phyloP scores from a whole-genome alignment of 2,797 vertebrate genomes.

The Ctenopoma multispine region DNA sequence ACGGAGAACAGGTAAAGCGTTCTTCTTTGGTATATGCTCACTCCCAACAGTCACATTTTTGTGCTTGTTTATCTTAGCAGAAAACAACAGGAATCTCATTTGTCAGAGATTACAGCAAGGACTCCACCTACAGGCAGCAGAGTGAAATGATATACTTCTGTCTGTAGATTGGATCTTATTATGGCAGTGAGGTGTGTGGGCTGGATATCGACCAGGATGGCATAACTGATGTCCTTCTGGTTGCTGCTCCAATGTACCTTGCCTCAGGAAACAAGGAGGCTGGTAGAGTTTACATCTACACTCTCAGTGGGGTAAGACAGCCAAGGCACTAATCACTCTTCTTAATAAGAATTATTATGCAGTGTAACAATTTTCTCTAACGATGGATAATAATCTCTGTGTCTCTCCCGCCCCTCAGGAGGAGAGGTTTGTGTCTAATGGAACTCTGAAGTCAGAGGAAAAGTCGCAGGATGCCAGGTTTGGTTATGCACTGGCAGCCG shows the following conservation, averaged over 20 bases:
- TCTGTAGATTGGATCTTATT: slow-evolving; percentile 94
- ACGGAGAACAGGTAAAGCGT: slow-evolving; percentile 91
- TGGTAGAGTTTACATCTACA: slow-evolving; percentile 92
- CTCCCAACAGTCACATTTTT: not conserved
- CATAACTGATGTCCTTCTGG: slow-evolving; percentile 91
- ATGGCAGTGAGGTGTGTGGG: slow-evolving; percentile 92
- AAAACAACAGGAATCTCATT: not conserved
- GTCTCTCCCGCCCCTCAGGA: slow-evolving; percentile 58
- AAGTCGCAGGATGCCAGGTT: slow-evolving; percentile 91
- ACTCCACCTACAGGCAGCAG: slow-evolving; percentile 63
- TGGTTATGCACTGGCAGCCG: slow-evolving; percentile 88
- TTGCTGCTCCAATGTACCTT: slow-evolving; percentile 95
- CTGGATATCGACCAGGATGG: slow-evolving; percentile 91
- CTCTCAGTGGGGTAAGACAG: slow-evolving; percentile 80
- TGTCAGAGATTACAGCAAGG: slow-evolving; percentile 11
- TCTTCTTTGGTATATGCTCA: not conserved
- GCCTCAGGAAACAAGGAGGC: slow-evolving; percentile 92
- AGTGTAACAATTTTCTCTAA: not conserved
- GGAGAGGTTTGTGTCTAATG: slow-evolving; percentile 84
- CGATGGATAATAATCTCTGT: not conserved
- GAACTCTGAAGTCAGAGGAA: slow-evolving; percentile 85
- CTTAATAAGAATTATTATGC: not conserved
- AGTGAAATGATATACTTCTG: slow-evolving; percentile 26
- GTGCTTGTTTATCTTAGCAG: not conserved
- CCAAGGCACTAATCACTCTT: not conserved